Conservation (phyloP, 2,888 invertebrate species). For the Eupelmus urozonus region DNA sequence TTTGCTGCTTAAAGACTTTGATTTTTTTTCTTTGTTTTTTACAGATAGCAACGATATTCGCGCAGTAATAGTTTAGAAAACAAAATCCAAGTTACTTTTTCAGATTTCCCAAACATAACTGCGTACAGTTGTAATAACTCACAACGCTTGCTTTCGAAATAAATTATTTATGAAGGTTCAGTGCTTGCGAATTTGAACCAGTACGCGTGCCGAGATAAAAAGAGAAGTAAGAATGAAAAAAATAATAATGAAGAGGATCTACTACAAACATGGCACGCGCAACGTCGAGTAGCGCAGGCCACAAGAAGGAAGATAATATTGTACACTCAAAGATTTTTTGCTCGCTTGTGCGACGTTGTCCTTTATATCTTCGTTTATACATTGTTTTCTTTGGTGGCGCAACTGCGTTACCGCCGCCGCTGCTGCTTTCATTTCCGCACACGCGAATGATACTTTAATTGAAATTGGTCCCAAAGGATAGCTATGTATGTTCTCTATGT, state of each 20-base stretch:
- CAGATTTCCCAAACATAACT: too few species aligned
- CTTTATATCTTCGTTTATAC: constrained; percentile 11
- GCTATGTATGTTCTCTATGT: too few species aligned
- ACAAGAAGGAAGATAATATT: constrained; percentile 22
- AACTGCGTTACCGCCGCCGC: neutral
- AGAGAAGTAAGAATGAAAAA: neutral
- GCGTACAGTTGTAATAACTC: too few species aligned
- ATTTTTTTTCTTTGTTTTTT: too few species aligned
- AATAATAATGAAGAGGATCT: constrained; percentile 6
- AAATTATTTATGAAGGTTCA: too few species aligned
- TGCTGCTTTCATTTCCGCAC: constrained; percentile 5
- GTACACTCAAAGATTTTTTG: neutral
- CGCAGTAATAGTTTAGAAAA: too few species aligned
- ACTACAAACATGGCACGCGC: neutral
- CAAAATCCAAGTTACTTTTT: too few species aligned
- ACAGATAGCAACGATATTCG: too few species aligned
- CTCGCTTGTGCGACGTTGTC: neutral
- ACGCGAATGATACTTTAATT: constrained; percentile 35
- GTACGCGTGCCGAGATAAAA: too few species aligned
- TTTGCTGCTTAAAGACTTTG: too few species aligned
- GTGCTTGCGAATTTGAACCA: too few species aligned
- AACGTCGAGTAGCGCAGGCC: neutral
- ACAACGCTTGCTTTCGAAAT: too few species aligned
- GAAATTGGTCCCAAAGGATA: constrained; percentile 4
- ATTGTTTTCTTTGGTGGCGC: neutral